Conservation (phyloP, 2,797 vertebrate species). For the Cottoperca gobio region DNA sequence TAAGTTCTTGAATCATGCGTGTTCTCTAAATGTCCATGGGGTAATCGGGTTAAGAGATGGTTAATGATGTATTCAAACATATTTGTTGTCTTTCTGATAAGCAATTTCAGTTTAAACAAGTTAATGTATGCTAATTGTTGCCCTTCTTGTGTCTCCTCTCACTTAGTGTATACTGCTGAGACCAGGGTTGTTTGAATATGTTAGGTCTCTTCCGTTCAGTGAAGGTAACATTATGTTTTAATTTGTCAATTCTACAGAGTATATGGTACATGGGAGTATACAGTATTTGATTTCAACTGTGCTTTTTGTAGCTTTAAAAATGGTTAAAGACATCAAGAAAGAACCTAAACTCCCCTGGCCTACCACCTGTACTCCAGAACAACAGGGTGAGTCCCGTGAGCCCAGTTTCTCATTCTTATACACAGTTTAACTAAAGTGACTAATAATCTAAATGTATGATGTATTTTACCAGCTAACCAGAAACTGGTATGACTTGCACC, state of each 20-base stretch:
- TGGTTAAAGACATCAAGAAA: slow-evolving; percentile 48
- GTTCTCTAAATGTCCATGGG: not conserved
- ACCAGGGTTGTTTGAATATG: slow-evolving; percentile 23
- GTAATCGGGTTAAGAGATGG: not conserved
- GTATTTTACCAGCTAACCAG: not conserved
- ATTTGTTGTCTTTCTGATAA: not conserved
- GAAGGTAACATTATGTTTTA: slow-evolving; percentile 57
- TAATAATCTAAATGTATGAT: not conserved
- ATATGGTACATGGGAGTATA: not conserved
- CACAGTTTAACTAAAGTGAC: not conserved
- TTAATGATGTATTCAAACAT: not conserved
- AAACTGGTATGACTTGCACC: not conserved
- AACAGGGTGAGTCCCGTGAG: slow-evolving; percentile 45
- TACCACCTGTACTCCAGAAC: not conserved
- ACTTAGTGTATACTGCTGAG: slow-evolving; percentile 58
- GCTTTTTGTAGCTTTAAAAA: slow-evolving; percentile 66
- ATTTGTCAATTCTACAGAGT: not conserved
- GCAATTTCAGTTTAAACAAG: not conserved
- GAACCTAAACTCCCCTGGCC: not conserved
- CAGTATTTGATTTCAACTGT: not conserved
- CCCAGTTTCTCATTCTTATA: not conserved
- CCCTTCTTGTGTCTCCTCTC: slow-evolving; percentile 18
- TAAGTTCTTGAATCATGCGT: not conserved
- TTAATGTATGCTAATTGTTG: not conserved
- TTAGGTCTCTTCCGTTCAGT: slow-evolving; percentile 52